Conservation (phyloP, 1,140 invertebrate species). For the Zaprionus tsacasi region DNA sequence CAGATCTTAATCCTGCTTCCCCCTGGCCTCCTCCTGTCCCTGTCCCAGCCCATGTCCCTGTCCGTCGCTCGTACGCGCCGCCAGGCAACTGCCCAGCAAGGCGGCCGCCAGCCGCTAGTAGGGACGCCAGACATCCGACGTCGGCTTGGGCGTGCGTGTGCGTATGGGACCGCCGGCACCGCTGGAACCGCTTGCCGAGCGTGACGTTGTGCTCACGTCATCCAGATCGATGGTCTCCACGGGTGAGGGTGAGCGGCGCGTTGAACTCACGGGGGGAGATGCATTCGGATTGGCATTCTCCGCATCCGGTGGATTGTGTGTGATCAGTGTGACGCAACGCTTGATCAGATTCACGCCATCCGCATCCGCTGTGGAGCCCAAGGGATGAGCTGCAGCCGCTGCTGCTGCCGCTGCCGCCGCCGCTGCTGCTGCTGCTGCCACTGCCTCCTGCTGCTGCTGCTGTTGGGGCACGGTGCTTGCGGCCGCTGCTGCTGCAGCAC, state of each 20-base stretch:
- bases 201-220: conserved; percentile 77
- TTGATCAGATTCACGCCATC: conserved; percentile 79
- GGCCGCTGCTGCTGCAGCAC: conserved; percentile 49
- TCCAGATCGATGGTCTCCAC: conserved; percentile 82
- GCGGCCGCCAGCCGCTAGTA: conserved; percentile 84
- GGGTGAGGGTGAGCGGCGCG: conserved; percentile 71
- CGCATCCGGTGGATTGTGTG: conserved; percentile 73
- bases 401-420: conserved; percentile 10
- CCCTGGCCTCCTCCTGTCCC: background rate
- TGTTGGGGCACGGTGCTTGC: conserved; percentile 86
- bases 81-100: conserved; percentile 74
- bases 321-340: conserved; percentile 76
- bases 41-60: conserved; percentile 6
- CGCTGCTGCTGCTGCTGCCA: conserved; percentile 33
- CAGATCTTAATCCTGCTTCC: background rate
- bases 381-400: conserved; percentile 7
- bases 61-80: conserved; percentile 34
- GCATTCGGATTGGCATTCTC: conserved; percentile 80
- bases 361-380: conserved; percentile 20
- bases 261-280: conserved; percentile 81
- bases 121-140: conserved; percentile 82
- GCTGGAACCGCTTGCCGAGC: conserved; percentile 65
- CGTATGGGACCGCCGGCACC: conserved; percentile 69
- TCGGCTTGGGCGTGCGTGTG: conserved; percentile 77
- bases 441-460: conserved; percentile 25